Evolutionary conservation across 2,888 invertebrate species (phyloP).

Genomic region (Calliopum simillimum): DNA sequence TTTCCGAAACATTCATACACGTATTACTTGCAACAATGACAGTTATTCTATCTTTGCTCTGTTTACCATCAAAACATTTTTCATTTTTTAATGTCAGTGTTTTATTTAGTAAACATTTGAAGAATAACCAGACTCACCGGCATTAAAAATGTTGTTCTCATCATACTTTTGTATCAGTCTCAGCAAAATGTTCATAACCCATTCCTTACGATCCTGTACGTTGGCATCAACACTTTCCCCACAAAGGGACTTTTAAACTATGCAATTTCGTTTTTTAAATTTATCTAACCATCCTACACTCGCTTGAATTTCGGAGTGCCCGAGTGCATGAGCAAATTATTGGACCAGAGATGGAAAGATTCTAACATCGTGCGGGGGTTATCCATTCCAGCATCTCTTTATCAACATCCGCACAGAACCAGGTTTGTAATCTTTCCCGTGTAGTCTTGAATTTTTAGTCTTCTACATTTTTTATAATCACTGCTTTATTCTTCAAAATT

Average conservation of each 20-base stretch:
- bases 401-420: slow-evolving; percentile 33
- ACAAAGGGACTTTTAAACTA: not conserved
- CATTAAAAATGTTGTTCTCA: slow-evolving; percentile 37
- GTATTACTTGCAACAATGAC: not conserved
- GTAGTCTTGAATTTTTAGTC: slow-evolving; percentile 23
- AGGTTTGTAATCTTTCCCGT: slow-evolving; percentile 34
- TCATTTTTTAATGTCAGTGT: no score
- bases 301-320: slow-evolving; percentile 34
- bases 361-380: slow-evolving; percentile 25
- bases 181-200: slow-evolving; percentile 34
- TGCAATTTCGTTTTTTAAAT: no score
- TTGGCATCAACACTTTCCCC: slow-evolving; percentile 34
- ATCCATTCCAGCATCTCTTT: slow-evolving; percentile 34
- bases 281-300: slow-evolving; percentile 36
- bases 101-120: no score
- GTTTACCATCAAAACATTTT: no score
- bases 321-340: slow-evolving; percentile 19
- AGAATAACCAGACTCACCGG: slow-evolving; percentile 30
- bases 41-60: slow-evolving; percentile 1
- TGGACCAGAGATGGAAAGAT: slow-evolving; percentile 35
- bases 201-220: slow-evolving; percentile 34
- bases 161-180: slow-evolving; percentile 40
- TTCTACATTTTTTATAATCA: slow-evolving; percentile 12
- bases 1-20: no score
- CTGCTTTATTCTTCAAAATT: no score